Conservation (phyloP, 2,888 invertebrate genomes). For the Eilema depressum region DNA sequence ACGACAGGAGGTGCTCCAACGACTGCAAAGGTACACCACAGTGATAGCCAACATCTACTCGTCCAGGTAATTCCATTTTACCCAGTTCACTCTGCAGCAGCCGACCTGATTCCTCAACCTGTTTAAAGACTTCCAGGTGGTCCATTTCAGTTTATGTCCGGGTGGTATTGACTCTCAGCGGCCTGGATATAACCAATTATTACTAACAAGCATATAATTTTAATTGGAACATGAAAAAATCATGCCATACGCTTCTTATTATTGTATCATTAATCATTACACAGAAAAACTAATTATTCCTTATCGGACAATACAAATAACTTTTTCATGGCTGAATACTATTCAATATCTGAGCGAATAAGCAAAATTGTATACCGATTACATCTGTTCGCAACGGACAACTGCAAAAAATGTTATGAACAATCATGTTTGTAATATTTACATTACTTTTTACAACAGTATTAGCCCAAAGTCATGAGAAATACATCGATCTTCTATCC, state of each 20-base stretch:
- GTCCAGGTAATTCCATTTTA: too few relatives aligned
- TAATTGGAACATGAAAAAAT: conserved; percentile 15
- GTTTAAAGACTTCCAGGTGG: too few relatives aligned
- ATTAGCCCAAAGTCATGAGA: conserved; percentile 57
- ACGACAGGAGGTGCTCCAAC: too few relatives aligned
- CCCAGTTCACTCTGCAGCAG: too few relatives aligned
- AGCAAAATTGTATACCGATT: conserved; percentile 4
- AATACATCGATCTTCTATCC: conserved; percentile 72
- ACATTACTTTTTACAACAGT: conserved; percentile 35
- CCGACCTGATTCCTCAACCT: too few relatives aligned
- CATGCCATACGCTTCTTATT: conserved; percentile 11
- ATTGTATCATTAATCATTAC: conserved; percentile 16
- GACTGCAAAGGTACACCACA: too few relatives aligned
- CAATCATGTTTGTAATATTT: conserved; percentile 51
- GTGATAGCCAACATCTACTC: too few relatives aligned
- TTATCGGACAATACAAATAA: conserved; percentile 52
- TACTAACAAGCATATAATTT: not conserved
- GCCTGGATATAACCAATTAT: not conserved
- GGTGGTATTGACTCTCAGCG: too few relatives aligned
- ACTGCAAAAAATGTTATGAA: conserved; percentile 41
- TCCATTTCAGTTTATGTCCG: too few relatives aligned
- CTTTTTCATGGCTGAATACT: conserved; percentile 45
- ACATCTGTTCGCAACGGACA: not conserved
- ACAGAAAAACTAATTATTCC: conserved; percentile 32
- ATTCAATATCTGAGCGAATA: conserved; percentile 24